Evolutionary conservation across 2,888 invertebrate genomes (phyloP).

Genomic region (Diadegma fenestrale): DNA sequence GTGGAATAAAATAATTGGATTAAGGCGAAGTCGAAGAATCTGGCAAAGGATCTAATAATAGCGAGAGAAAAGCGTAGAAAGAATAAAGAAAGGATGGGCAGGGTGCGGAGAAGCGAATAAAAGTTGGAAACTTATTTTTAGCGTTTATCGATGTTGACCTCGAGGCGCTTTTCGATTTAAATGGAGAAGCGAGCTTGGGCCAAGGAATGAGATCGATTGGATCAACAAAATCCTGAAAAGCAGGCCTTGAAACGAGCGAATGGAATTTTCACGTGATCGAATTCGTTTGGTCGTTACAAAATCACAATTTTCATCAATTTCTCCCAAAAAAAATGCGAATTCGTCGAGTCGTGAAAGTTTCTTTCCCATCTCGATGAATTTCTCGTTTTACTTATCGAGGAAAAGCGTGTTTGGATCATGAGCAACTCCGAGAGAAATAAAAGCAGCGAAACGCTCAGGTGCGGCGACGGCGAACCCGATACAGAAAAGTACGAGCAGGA

Average conservation of each 20-base stretch:
- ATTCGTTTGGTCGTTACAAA: background rate
- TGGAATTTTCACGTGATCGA: background rate
- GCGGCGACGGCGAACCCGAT: background rate
- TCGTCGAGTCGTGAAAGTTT: background rate
- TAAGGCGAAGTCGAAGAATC: slow-evolving; percentile 60
- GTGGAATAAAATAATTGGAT: slow-evolving; percentile 68
- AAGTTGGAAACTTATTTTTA: slow-evolving; percentile 15
- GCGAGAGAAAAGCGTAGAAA: slow-evolving; percentile 24
- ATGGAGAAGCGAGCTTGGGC: background rate
- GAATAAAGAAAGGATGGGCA: slow-evolving; percentile 26
- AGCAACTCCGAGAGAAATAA: background rate
- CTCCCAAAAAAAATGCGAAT: no score
- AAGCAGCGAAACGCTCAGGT: background rate
- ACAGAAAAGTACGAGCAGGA: background rate
- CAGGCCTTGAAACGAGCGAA: background rate
- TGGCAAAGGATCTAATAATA: slow-evolving; percentile 38
- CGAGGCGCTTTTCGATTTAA: background rate
- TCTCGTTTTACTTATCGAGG: background rate
- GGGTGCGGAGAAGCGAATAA: slow-evolving; percentile 23
- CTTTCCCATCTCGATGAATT: background rate
- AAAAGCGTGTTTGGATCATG: background rate
- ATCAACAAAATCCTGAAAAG: slow-evolving; percentile 1
- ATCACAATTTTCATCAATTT: no score
- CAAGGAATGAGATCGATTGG: background rate
- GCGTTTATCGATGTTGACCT: slow-evolving; percentile 12